Percentiles rank a stretch among this genome's conserved stretches.
phyloP scores from a whole-genome alignment of 2,888 invertebrate genomes.

The Capitulum mitella region DNA sequence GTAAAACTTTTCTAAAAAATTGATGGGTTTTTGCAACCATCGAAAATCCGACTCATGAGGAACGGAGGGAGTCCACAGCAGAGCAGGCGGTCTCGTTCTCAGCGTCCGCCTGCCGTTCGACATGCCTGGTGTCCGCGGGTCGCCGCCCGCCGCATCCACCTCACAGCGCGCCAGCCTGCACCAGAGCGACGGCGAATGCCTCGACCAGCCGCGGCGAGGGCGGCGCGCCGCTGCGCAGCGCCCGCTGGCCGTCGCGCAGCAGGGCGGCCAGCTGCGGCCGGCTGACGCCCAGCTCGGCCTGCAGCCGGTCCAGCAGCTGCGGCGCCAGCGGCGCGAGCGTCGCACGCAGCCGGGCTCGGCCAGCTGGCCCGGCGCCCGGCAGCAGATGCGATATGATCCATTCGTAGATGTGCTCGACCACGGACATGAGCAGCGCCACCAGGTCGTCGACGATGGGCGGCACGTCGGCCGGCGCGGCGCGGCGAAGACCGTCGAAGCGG shows the following conservation, averaged over 20 bases:
- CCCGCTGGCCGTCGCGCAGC: background rate
- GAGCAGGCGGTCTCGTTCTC: no score
- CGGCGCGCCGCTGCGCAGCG: background rate
- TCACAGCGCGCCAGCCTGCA: no score
- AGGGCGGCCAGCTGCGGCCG: background rate
- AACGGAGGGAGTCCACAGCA: no score
- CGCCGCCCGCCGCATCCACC: no score
- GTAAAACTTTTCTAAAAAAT: no score
- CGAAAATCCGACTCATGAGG: no score
- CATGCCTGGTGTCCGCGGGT: no score
- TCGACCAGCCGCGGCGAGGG: background rate
- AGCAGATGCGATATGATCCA: background rate
- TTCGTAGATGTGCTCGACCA: background rate
- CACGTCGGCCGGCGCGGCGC: background rate
- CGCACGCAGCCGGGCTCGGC: background rate
- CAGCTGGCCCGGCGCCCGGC: background rate
- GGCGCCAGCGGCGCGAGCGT: background rate
- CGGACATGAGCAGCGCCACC: background rate
- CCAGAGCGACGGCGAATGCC: background rate
- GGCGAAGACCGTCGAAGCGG: background rate
- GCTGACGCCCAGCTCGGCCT: background rate
- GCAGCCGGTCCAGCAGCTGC: background rate
- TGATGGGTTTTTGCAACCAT: no score
- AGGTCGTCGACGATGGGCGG: conserved; percentile 1
- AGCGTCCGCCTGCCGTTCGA: no score